phyloP scores from a whole-genome alignment of 2,797 vertebrate genomes.

The Columba guinea region DNA sequence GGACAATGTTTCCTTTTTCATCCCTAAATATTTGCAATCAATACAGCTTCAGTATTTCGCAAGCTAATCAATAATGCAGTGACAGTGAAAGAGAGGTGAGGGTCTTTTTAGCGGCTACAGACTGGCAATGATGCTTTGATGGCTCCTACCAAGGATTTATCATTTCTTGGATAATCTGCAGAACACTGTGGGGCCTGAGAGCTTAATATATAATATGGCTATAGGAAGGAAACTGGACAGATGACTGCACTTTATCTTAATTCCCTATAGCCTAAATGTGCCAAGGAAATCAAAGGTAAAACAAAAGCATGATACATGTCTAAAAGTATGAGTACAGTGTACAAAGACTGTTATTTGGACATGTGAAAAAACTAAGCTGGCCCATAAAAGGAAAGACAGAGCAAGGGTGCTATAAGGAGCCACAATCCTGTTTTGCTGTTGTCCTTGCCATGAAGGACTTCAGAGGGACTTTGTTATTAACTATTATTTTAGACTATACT shows the following conservation, averaged over 20 bases:
- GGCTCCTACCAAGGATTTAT: slow-evolving; percentile 35
- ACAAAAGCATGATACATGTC: neutral
- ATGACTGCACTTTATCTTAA: slow-evolving; percentile 4
- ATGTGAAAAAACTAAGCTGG: neutral
- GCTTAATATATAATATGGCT: neutral
- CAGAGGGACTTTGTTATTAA: neutral
- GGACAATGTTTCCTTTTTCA: slow-evolving; percentile 28
- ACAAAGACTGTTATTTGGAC: neutral
- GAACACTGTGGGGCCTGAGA: slow-evolving; percentile 24
- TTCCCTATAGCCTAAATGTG: neutral
- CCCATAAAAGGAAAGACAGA: neutral
- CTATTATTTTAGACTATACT: neutral
- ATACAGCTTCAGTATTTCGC: slow-evolving; percentile 30
- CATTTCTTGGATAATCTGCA: slow-evolving; percentile 44
- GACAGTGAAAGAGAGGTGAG: slow-evolving; percentile 48
- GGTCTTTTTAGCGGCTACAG: neutral
- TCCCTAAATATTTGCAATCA: slow-evolving; percentile 66
- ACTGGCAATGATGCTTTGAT: slow-evolving; percentile 46
- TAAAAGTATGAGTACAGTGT: neutral
- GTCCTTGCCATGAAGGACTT: neutral
- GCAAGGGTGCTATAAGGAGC: neutral
- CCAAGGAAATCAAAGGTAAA: slow-evolving; percentile 5
- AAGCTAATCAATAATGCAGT: slow-evolving; percentile 62
- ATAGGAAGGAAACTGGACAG: neutral
- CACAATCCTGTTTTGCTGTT: neutral